These are phyloP conservation scores for Hofmannophila pseudospretella DNA, from an alignment of 2,888 invertebrate genomes.

Conservation along the genomic window DNA sequence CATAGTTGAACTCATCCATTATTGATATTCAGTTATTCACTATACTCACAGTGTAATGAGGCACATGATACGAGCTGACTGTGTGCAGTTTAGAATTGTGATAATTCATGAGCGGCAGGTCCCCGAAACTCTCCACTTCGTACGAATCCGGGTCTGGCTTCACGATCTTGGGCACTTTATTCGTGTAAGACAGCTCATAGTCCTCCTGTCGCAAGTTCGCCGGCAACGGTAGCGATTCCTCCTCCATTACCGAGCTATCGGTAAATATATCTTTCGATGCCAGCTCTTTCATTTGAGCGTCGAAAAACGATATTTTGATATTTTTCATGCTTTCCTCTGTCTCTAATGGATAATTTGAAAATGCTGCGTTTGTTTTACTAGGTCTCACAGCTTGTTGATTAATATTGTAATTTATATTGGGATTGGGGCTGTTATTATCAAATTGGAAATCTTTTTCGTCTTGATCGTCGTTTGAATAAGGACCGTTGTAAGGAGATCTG, in stretches of 20 bases:
- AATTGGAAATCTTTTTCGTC: background rate
- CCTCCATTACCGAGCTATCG: slow-evolving; percentile 26
- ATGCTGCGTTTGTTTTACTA: too few relatives aligned
- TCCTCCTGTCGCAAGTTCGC: slow-evolving; percentile 48
- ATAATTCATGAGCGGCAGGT: slow-evolving; percentile 60
- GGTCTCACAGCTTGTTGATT: too few relatives aligned
- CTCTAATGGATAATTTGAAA: slow-evolving; percentile 17
- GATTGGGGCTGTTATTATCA: background rate
- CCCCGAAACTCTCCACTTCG: slow-evolving; percentile 54
- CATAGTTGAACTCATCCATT: too few relatives aligned
- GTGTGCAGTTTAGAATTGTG: slow-evolving; percentile 49
- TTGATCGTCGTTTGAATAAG: slow-evolving; percentile 1
- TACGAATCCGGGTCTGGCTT: slow-evolving; percentile 36
- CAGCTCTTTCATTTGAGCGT: slow-evolving; percentile 15
- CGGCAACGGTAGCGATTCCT: slow-evolving; percentile 48
- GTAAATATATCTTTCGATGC: slow-evolving; percentile 21
- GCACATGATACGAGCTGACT: slow-evolving; percentile 63
- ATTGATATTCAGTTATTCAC: too few relatives aligned
- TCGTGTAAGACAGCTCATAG: slow-evolving; percentile 43
- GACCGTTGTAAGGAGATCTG: slow-evolving; percentile 3
- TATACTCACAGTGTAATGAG: slow-evolving; percentile 68
- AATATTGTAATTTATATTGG: slow-evolving; percentile 7
- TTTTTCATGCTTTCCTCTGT: slow-evolving; percentile 21
- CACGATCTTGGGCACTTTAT: slow-evolving; percentile 46
- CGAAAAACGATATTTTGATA: slow-evolving; percentile 18